A percentile compares a stretch with the other conserved stretches of the same genome.
These are phyloP conservation scores for Siderastrea radians DNA, from an alignment of 92 coral and sea anemone species.

Conservation along the genomic window DNA sequence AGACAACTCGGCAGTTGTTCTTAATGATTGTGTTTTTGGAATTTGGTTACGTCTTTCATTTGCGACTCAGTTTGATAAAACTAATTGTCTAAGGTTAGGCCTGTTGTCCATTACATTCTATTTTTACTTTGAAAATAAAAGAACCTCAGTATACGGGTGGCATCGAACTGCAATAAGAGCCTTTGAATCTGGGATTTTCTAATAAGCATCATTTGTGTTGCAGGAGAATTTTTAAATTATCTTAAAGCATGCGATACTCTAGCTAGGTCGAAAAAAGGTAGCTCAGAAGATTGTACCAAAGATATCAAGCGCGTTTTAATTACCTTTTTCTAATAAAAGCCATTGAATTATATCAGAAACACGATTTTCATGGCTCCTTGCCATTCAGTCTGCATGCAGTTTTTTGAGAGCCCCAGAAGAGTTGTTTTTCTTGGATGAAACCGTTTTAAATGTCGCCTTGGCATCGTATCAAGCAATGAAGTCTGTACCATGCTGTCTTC, in stretches of 20 bases:
- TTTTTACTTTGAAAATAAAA: slow-evolving; percentile 2
- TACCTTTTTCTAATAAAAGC: background rate
- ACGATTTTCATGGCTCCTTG: slow-evolving; percentile 7
- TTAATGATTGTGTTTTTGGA: background rate
- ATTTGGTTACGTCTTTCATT: background rate
- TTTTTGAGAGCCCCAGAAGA: background rate
- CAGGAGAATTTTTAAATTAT: background rate
- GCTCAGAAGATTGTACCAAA: background rate
- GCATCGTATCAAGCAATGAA: background rate
- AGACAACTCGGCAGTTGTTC: too few relatives aligned
- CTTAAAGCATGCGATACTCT: background rate
- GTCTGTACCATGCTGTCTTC: background rate
- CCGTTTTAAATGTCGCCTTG: background rate
- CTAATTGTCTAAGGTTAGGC: background rate
- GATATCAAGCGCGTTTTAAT: background rate
- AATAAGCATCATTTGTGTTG: slow-evolving; percentile 1
- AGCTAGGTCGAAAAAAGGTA: background rate
- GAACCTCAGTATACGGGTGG: background rate
- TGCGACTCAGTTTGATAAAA: slow-evolving; percentile 2
- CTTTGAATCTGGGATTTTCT: background rate
- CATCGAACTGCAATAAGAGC: background rate
- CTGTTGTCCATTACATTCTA: slow-evolving; percentile 8
- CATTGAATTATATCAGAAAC: background rate
- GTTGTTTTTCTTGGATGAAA: slow-evolving; percentile 1
- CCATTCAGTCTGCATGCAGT: background rate